Conservation (phyloP, 1,140 invertebrate species). For the Bombus breviceps region DNA sequence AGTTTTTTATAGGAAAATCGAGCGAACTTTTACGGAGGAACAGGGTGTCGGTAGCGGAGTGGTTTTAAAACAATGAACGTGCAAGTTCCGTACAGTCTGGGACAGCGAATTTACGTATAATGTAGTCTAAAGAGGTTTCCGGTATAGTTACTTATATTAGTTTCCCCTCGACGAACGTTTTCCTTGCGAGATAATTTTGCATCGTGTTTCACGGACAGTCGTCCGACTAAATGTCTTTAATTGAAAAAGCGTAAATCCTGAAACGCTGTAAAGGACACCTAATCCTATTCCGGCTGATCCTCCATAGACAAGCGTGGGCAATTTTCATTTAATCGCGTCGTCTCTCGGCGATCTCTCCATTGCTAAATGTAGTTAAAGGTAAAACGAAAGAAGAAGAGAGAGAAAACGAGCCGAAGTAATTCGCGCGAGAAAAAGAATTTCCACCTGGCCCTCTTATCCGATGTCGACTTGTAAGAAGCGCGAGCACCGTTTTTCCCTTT, state of each 20-base stretch:
- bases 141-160: conserved; percentile 15
- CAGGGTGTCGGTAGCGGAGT: not conserved
- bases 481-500: conserved; percentile 25
- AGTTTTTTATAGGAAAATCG: not conserved
- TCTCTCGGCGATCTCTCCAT: not conserved
- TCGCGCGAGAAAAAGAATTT: conserved; percentile 66
- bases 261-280: conserved; percentile 14
- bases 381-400: conserved; percentile 1
- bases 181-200: conserved; percentile 26
- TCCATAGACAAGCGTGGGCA: conserved; percentile 43
- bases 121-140: not conserved
- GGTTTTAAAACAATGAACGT: conserved; percentile 13
- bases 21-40: not conserved
- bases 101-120: conserved; percentile 9
- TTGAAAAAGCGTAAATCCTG: conserved; percentile 49
- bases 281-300: conserved; percentile 43
- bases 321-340: conserved; percentile 42
- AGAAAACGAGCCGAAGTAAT: conserved; percentile 27
- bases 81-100: not conserved
- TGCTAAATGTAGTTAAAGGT: not conserved
- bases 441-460: conserved; percentile 33
- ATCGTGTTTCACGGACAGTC: conserved; percentile 33
- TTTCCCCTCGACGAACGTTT: not conserved
- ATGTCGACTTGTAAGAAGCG: conserved; percentile 65
- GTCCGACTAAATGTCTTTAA: conserved; percentile 45